Evolutionary conservation across 2,888 invertebrate genomes (phyloP).

Genomic region (Parelbella ahira): DNA sequence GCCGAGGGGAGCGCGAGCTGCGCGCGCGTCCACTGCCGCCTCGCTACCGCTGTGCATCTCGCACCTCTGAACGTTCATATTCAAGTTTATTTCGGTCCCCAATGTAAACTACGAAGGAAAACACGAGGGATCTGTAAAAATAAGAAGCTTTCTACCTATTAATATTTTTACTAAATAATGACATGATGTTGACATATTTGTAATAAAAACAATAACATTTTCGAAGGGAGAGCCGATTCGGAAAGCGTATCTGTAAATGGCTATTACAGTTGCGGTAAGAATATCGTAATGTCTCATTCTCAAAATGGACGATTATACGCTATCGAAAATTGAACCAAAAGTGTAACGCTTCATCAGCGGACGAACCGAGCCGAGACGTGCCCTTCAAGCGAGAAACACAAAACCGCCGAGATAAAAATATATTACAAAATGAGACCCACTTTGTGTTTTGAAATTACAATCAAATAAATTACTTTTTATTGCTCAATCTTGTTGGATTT

Average conservation of each 20-base stretch:
- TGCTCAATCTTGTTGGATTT: slow-evolving; percentile 80
- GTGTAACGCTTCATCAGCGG: slow-evolving; percentile 57
- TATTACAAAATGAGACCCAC: slow-evolving; percentile 78
- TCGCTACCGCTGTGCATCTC: slow-evolving; percentile 42
- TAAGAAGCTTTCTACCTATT: too few species aligned
- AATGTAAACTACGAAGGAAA: not conserved
- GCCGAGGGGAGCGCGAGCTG: slow-evolving; percentile 17
- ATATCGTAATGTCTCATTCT: slow-evolving; percentile 58
- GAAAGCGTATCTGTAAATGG: slow-evolving; percentile 8
- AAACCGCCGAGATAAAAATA: slow-evolving; percentile 79
- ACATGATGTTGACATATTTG: too few species aligned
- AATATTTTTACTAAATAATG: too few species aligned
- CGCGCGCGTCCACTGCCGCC: slow-evolving; percentile 17
- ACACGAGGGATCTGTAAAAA: too few species aligned
- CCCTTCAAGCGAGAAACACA: slow-evolving; percentile 58
- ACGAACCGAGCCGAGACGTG: slow-evolving; percentile 58
- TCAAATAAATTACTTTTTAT: slow-evolving; percentile 81
- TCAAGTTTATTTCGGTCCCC: not conserved
- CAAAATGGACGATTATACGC: slow-evolving; percentile 46
- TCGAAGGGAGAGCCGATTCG: too few species aligned
- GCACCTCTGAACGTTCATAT: slow-evolving; percentile 45
- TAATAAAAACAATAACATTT: not conserved
- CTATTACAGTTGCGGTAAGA: slow-evolving; percentile 17
- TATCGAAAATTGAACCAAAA: slow-evolving; percentile 58
- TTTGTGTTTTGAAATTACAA: slow-evolving; percentile 81